Evolutionary conservation across 2,888 invertebrate species (phyloP), one percentile per base, ranked within the genome.

Genomic region (Lycophotia porphyrea): DNA sequence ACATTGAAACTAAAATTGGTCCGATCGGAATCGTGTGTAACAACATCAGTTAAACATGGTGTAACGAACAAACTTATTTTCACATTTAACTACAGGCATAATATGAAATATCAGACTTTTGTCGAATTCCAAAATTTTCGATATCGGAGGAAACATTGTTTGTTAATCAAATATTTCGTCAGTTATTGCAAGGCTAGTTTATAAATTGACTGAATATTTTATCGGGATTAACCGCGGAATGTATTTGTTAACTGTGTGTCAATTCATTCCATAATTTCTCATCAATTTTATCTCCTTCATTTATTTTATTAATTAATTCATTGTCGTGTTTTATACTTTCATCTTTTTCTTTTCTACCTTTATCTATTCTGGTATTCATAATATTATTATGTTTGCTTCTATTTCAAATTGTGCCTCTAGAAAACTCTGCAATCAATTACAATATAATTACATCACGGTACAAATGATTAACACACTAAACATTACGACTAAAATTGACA

Each of bases 401-500:
- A n/a, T 69, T 64, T 70, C 44, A 70, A 15, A 64, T 49, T 78
- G 88, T 84, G 78, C 88, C 88, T 86, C 78, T 73, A 89, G 72
- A 82, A 85, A 85, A 77, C 34, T 74, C 76, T 82, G 80, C 83
- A 87, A 84, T 87, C 71, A 88, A 88, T 85, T 85, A 84, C 80
- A 71, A 87, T 88, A 86, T 83, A 87, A 87, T 89, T 86, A 88
- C 87, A 86, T 87, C 84, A 90, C 89, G 93, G 93, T 95, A 95
- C 90, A 95, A 95, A 95, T 94, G 84, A 94, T 94, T 91, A 91
- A 90, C 91, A 90, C 90, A 88, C 91, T 92, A 91, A 93, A 93
- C 89, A 85, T 93, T 95, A 95, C 88, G 88, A 93, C 95, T 96
- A 96, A 96, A 96, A 96, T 96, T 96, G 96, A 96, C 95, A 93